These are phyloP conservation scores for Dicentrarchus labrax DNA, from an alignment of 2,113 vertebrate species.

Conservation along the genomic window DNA sequence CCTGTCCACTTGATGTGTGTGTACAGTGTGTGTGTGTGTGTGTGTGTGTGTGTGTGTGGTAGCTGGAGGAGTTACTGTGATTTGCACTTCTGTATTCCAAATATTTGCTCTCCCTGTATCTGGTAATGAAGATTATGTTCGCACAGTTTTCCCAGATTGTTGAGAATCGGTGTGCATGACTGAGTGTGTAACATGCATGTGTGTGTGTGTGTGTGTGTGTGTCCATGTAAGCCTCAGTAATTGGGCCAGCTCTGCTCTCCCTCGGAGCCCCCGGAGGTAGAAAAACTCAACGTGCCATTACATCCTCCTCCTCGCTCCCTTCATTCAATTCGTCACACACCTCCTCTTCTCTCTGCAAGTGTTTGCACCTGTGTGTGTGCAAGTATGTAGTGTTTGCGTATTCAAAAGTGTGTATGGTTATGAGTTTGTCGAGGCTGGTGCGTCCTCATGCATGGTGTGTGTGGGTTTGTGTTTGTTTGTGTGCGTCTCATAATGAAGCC, in stretches of 20 bases:
- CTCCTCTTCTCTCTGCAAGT: conserved; percentile 59
- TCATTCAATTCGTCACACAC: conserved; percentile 76
- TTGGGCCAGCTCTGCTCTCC: conserved; percentile 73
- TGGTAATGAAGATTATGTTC: conserved; percentile 58
- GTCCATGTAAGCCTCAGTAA: conserved; percentile 70
- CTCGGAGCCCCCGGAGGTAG: conserved; percentile 64
- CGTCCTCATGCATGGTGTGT: conserved; percentile 18
- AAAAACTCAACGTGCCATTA: conserved; percentile 69
- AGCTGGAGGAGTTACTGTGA: conserved; percentile 7
- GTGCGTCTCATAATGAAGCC: conserved; percentile 79
- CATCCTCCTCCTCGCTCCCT: conserved; percentile 66
- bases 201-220: conserved; percentile 50
- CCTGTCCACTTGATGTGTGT: conserved; percentile 17
- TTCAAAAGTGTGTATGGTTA: conserved; percentile 7
- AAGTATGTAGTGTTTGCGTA: conserved; percentile 10
- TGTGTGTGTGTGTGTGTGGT: conserved; percentile 14
- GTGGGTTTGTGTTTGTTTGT: conserved; percentile 48
- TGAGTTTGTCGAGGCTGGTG: conserved; percentile 26
- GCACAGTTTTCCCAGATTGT: conserved; percentile 53
- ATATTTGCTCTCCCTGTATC: conserved; percentile 63
- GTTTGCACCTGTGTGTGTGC: conserved; percentile 63
- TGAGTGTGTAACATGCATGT: conserved; percentile 45
- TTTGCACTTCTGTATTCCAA: conserved; percentile 56
- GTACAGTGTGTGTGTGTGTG: conserved; percentile 15
- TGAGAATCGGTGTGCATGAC: conserved; percentile 55